Conservation (phyloP, 2,797 vertebrate genomes). For the Molossus molossus region DNA sequence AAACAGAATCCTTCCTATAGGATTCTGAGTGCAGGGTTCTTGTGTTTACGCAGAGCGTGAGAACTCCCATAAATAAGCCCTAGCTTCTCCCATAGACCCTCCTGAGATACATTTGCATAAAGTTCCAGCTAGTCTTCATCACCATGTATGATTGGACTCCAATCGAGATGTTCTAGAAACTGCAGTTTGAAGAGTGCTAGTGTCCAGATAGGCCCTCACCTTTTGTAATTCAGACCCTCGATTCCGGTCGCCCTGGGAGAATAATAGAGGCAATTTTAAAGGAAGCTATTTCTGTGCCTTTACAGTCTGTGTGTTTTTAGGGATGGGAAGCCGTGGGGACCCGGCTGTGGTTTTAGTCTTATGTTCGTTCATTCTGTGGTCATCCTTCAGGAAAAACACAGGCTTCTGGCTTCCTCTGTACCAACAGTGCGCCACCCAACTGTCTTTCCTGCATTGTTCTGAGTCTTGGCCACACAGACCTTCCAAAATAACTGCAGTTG, state of each 20-base stretch:
- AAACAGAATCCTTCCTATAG: background rate
- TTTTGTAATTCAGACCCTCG: background rate
- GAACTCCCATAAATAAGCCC: background rate
- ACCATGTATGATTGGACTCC: background rate
- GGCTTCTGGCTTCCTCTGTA: constrained; percentile 61
- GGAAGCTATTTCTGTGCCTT: background rate
- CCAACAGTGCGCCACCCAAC: background rate
- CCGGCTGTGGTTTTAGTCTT: background rate
- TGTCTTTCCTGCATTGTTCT: constrained; percentile 23
- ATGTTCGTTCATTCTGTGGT: background rate
- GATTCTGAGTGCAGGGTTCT: background rate
- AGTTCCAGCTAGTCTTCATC: background rate
- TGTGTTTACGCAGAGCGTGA: background rate
- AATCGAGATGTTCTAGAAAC: background rate
- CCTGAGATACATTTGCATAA: background rate
- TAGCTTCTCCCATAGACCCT: background rate
- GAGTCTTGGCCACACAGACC: constrained; percentile 73
- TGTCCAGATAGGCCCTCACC: background rate
- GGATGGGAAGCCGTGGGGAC: background rate
- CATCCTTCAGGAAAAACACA: background rate
- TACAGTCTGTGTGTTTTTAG: background rate
- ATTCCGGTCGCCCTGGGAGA: background rate
- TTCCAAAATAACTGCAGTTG: constrained; percentile 89
- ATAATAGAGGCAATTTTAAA: background rate
- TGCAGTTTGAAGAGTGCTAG: background rate